Evolutionary conservation across 2,113 vertebrate species (phyloP).

Genomic region (Platanista minor): DNA sequence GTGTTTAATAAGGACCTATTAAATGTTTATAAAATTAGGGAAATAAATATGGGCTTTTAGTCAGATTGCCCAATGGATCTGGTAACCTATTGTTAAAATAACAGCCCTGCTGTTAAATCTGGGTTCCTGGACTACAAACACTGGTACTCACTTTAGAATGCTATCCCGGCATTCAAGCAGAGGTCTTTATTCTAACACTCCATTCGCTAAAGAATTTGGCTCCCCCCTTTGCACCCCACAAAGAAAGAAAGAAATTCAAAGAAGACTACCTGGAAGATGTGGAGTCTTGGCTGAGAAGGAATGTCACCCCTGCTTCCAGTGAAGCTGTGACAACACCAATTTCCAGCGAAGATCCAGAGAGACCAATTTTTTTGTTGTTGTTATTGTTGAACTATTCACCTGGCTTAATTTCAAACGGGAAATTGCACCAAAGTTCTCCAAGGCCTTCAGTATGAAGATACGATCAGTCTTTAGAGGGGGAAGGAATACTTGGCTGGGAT

Average conservation of each 20-base stretch:
- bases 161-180: slow-evolving; percentile 10
- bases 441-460: slow-evolving; percentile 31
- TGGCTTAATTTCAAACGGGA: slow-evolving; percentile 56
- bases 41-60: slow-evolving; percentile 88
- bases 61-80: slow-evolving; percentile 84
- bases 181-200: slow-evolving; percentile 61
- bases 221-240: background rate
- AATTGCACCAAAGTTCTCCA: background rate
- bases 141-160: slow-evolving; percentile 72
- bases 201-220: slow-evolving; percentile 42
- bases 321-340: slow-evolving; percentile 18
- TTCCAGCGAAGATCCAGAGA: background rate
- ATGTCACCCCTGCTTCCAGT: background rate
- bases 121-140: slow-evolving; percentile 69
- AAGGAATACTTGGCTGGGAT: background rate
- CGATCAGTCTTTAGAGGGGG: background rate
- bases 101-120: slow-evolving; percentile 78
- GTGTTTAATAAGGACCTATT: slow-evolving; percentile 93
- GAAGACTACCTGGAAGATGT: slow-evolving; percentile 14
- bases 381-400: background rate
- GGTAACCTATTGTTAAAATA: slow-evolving; percentile 86
- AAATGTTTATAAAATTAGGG: slow-evolving; percentile 94
- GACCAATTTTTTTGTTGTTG: background rate
- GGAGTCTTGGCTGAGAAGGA: slow-evolving; percentile 33
- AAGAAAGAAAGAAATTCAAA: slow-evolving; percentile 64